phyloP scores from a whole-genome alignment of 30 jellyfish, hydroid and myxozoan genomes.

The Aurelia sp. region DNA sequence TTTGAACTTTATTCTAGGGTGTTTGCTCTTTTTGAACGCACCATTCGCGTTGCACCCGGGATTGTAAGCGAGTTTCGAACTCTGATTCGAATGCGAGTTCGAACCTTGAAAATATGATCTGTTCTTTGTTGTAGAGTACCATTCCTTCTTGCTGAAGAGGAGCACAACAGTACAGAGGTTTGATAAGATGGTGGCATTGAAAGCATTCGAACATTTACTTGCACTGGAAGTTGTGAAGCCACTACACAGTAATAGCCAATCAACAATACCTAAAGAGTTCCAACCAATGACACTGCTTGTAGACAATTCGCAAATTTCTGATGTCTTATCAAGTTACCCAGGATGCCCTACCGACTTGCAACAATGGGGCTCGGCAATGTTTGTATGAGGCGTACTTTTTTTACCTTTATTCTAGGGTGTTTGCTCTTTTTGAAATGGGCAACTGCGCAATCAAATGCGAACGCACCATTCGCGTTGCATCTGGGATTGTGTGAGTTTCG shows the following conservation, averaged over 20 bases:
- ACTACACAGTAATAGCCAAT: conserved; percentile 44
- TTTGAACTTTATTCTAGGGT: no score
- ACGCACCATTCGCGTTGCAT: no score
- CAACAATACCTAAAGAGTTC: conserved; percentile 84
- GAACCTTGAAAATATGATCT: no score
- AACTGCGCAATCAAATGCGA: no score
- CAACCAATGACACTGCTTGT: conserved; percentile 75
- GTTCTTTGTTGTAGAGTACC: conserved; percentile 60
- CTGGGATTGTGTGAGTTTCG: no score
- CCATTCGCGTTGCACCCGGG: no score
- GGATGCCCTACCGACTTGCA: conserved; percentile 93
- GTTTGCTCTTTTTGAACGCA: no score
- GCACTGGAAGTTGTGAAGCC: conserved; percentile 80
- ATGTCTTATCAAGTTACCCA: conserved; percentile 58
- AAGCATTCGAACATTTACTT: conserved; percentile 88
- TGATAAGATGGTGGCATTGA: conserved; percentile 81
- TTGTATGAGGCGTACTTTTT: conserved; percentile 6
- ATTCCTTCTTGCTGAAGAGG: conserved; percentile 58
- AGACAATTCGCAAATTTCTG: conserved; percentile 68
- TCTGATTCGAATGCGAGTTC: no score
- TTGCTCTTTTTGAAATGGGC: no score
- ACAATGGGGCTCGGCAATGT: conserved; percentile 89
- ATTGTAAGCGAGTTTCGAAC: no score
- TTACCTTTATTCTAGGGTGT: no score
- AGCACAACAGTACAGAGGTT: conserved; percentile 73